A percentile compares a stretch with the other conserved stretches of the same genome.
phyloP scores from a whole-genome alignment of 2,797 vertebrate species.

The Neosilurus mollespiculum region DNA sequence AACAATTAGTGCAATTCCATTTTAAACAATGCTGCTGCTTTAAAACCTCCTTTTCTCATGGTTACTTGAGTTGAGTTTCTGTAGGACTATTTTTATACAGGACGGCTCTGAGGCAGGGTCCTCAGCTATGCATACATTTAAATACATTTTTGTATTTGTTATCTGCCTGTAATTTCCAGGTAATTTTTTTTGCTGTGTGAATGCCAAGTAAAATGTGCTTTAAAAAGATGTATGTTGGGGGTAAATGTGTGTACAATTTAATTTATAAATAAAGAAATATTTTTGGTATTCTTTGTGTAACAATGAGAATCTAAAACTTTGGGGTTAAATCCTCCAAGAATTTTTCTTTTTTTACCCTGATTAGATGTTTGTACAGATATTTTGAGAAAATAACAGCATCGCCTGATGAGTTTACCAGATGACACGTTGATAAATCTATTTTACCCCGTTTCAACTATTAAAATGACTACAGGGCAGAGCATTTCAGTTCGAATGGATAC shows the following conservation, averaged over 20 bases:
- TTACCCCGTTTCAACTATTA: not conserved
- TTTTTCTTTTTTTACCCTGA: slow-evolving; percentile 29
- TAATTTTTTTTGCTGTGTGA: slow-evolving; percentile 72
- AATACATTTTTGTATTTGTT: slow-evolving; percentile 99
- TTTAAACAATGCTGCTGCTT: slow-evolving; percentile 58
- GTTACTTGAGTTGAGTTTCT: slow-evolving; percentile 66
- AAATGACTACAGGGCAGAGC: slow-evolving; percentile 3
- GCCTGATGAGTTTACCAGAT: not conserved
- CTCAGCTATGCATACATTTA: slow-evolving; percentile 77
- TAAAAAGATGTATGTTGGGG: slow-evolving; percentile 70
- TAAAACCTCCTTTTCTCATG: slow-evolving; percentile 63
- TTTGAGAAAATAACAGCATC: slow-evolving; percentile 39
- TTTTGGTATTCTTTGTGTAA: slow-evolving; percentile 96
- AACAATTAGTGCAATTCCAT: slow-evolving; percentile 60
- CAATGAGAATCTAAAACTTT: slow-evolving; percentile 70
- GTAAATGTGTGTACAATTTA: slow-evolving; percentile 86
- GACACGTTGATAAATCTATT: not conserved
- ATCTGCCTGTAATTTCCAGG: slow-evolving; percentile 84
- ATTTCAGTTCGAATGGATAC: slow-evolving; percentile 43
- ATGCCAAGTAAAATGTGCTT: slow-evolving; percentile 56
- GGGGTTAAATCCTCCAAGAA: slow-evolving; percentile 38
- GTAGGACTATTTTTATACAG: slow-evolving; percentile 79
- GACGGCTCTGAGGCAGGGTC: slow-evolving; percentile 81
- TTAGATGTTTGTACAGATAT: slow-evolving; percentile 31
- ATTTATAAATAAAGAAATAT: slow-evolving; percentile 99